A percentile compares a stretch with the other conserved stretches of the same genome.
Evolutionary conservation across 2,888 invertebrate genomes (phyloP).

Genomic region (Ectobius pallidus): DNA sequence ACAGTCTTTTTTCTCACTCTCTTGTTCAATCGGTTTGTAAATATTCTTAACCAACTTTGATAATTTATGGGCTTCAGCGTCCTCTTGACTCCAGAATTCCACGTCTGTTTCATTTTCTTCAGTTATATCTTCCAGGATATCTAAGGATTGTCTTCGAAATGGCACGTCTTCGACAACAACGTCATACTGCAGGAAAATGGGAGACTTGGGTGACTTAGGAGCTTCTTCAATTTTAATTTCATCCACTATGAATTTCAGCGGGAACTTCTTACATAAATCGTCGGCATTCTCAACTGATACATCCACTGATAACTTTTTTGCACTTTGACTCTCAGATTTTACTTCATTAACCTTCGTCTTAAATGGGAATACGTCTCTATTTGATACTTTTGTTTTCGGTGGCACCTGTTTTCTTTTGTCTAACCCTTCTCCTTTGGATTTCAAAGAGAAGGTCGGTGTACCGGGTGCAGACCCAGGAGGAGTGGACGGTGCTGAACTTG

Average conservation of each 20-base stretch:
- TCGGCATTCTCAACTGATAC: conserved; percentile 35
- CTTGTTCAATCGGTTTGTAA: not conserved
- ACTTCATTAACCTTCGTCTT: conserved; percentile 6
- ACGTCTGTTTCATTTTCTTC: conserved; percentile 10
- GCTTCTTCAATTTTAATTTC: conserved; percentile 37
- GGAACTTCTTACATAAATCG: conserved; percentile 15
- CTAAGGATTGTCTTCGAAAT: conserved; percentile 10
- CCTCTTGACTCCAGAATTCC: conserved; percentile 6
- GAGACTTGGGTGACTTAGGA: conserved; percentile 13
- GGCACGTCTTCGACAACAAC: conserved; percentile 34
- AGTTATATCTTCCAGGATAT: not conserved
- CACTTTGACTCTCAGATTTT: not conserved
- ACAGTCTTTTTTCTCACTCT: conserved; percentile 23
- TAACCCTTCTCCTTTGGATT: not conserved
- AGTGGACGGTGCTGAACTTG: not conserved
- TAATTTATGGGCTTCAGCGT: conserved; percentile 1
- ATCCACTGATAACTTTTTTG: conserved; percentile 27
- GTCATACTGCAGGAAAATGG: conserved; percentile 33
- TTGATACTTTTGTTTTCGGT: not conserved
- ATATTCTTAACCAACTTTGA: conserved; percentile 13
- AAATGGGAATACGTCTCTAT: conserved; percentile 10
- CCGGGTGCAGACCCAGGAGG: not conserved
- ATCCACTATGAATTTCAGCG: conserved; percentile 34
- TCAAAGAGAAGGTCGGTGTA: not conserved
- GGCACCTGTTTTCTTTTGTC: not conserved